Conservation (phyloP, 1,140 invertebrate genomes). For the Chironomus tepperi region DNA sequence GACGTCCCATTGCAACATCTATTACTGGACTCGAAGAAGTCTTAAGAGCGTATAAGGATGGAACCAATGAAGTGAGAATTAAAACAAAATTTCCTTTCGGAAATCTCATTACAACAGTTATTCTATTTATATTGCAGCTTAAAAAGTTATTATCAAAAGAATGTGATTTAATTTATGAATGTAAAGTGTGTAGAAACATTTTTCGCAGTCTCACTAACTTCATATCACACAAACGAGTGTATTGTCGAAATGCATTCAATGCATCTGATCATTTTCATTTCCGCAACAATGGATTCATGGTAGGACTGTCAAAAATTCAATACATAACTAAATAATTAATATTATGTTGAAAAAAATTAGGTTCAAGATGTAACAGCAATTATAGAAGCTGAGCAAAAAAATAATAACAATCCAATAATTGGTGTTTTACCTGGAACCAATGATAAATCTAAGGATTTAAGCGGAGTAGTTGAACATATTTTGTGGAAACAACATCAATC, state of each 20-base stretch:
- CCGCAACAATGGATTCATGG: constrained; percentile 41
- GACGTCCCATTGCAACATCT: constrained; percentile 53
- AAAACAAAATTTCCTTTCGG: constrained; percentile 27
- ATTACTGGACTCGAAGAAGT: constrained; percentile 52
- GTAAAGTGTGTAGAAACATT: constrained; percentile 71
- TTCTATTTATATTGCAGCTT: constrained; percentile 45
- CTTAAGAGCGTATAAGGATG: constrained; percentile 48
- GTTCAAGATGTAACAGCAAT: constrained; percentile 35
- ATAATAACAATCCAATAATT: neutral
- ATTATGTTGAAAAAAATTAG: neutral
- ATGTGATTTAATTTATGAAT: constrained; percentile 78
- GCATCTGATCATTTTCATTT: constrained; percentile 40
- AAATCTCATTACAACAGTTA: constrained; percentile 26
- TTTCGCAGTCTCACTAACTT: constrained; percentile 77
- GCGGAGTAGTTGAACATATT: constrained; percentile 36
- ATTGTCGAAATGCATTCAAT: constrained; percentile 53
- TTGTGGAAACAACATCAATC: constrained; percentile 25
- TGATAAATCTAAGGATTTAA: constrained; percentile 30
- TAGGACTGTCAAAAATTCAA: constrained; percentile 38
- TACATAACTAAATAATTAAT: neutral
- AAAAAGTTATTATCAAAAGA: constrained; percentile 61
- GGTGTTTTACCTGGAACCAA: constrained; percentile 26
- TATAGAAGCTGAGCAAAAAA: constrained; percentile 32
- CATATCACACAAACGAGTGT: constrained; percentile 72
- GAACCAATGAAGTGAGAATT: constrained; percentile 48